Evolutionary conservation across 2,797 vertebrate species (phyloP), one percentile per base, ranked within the genome.

Genomic region (Malurus splendens): DNA sequence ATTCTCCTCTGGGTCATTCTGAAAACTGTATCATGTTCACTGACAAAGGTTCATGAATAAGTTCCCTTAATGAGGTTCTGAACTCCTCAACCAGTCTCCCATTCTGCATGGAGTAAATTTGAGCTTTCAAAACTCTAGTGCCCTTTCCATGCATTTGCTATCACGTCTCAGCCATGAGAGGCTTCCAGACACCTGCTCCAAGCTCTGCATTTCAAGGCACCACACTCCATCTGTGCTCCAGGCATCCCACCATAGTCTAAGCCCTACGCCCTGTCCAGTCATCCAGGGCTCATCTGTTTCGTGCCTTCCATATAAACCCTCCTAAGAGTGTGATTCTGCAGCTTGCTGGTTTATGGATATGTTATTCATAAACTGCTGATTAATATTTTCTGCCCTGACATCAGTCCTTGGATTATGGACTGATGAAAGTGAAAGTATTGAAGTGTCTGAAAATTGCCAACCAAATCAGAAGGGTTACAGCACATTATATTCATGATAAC

Each of bases 131-230:
- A 74, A 20, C 47, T 61, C 61, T 38, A 38, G 4, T 42, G 14
- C 48, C 51, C n/a, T 23, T 79, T 76, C 52, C 4, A 1, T 3
- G 13, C 42, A 17, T 50, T 74, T 0, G 1, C 30, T 64, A 6
- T 12, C 42, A 59, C 0, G 0, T 14, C 39, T 22, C 45, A 2
- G 0, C 55, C 20, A 10, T 2, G 27, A 72, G 25, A 57, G 11
- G 8, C 20, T 74, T 81, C 76, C 60, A 83, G 32, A 32, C 4
- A 3, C 64, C 66, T 27, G 36, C 17, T 44, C 55, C 3, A 3
- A 66, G 55, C 18, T 27, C 56, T 10, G 3, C 4, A 9, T 56
- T 41, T 52, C 38, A 28, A 1, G 9, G 39, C 28, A 51, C 33
- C 32, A 19, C 32, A 1, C 8, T 80, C 48, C 47, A 13, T 6